These are phyloP conservation scores for Uloborus diversus DNA, from an alignment of 1,140 invertebrate species.

Conservation along the genomic window DNA sequence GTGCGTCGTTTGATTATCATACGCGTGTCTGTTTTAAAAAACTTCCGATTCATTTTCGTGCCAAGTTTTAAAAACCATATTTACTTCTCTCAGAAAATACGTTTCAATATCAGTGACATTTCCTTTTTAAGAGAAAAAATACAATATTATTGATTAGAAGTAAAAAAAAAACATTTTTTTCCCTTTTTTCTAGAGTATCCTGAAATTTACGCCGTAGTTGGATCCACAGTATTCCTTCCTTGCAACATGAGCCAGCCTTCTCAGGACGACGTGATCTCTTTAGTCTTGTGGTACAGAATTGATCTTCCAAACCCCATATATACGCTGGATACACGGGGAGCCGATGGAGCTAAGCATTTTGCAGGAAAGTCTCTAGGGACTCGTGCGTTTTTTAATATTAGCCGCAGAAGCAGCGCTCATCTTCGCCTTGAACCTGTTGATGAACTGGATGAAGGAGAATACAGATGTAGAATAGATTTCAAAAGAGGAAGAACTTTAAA, in stretches of 20 bases:
- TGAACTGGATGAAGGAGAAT: constrained; percentile 83
- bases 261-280: constrained; percentile 83
- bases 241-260: constrained; percentile 81
- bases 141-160: too few species aligned
- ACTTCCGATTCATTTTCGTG: too few species aligned
- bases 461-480: constrained; percentile 87
- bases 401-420: constrained; percentile 70
- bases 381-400: constrained; percentile 54
- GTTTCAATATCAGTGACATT: too few species aligned
- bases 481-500: constrained; percentile 88
- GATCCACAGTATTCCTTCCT: constrained; percentile 68
- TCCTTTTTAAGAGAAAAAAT: too few species aligned
- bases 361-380: constrained; percentile 31
- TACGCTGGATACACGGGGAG: constrained; percentile 58
- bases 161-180: too few species aligned
- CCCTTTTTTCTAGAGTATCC: constrained; percentile 19
- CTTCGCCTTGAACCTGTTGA: constrained; percentile 81
- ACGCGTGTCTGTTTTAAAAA: too few species aligned
- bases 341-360: constrained; percentile 56
- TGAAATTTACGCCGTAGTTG: constrained; percentile 28
- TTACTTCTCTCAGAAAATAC: too few species aligned
- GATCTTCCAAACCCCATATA: constrained; percentile 84
- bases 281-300: constrained; percentile 90
- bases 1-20: too few species aligned
- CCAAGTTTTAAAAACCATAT: too few species aligned